phyloP scores from a whole-genome alignment of 2,888 invertebrate genomes.

The Pristionchus maxplancki region DNA sequence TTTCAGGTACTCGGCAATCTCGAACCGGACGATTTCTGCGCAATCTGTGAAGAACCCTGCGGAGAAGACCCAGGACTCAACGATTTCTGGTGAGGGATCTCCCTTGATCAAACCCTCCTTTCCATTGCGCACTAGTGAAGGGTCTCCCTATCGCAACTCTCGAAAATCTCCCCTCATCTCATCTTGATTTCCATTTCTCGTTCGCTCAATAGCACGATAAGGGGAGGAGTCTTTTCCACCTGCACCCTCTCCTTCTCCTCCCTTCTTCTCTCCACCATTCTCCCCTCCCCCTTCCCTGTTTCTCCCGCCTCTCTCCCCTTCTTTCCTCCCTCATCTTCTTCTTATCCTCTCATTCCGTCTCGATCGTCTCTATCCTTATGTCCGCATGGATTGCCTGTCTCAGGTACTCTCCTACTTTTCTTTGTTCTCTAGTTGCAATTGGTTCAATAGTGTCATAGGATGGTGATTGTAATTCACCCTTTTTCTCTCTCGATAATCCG shows the following conservation, averaged over 20 bases:
- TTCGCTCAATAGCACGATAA: constrained; percentile 37
- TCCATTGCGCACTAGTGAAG: neutral
- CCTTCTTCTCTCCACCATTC: neutral
- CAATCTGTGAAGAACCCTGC: constrained; percentile 66
- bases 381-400: neutral
- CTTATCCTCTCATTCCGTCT: constrained; percentile 31
- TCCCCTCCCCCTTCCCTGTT: neutral
- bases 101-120: neutral
- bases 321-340: constrained; percentile 15
- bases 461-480: neutral
- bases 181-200: constrained; percentile 30
- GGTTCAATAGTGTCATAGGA: neutral
- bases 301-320: neutral
- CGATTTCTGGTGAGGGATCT: constrained; percentile 59
- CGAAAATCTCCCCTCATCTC: constrained; percentile 39
- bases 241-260: neutral
- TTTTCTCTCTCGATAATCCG: neutral
- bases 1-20: constrained; percentile 65
- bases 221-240: constrained; percentile 42
- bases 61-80: constrained; percentile 64
- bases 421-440: neutral
- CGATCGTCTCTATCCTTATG: constrained; percentile 34
- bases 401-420: neutral
- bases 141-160: constrained; percentile 22
- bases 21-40: constrained; percentile 65